Percentiles rank a stretch among this genome's conserved stretches.
Conservation (phyloP, 2,113 vertebrate species). For the Eptatretus burgeri region DNA sequence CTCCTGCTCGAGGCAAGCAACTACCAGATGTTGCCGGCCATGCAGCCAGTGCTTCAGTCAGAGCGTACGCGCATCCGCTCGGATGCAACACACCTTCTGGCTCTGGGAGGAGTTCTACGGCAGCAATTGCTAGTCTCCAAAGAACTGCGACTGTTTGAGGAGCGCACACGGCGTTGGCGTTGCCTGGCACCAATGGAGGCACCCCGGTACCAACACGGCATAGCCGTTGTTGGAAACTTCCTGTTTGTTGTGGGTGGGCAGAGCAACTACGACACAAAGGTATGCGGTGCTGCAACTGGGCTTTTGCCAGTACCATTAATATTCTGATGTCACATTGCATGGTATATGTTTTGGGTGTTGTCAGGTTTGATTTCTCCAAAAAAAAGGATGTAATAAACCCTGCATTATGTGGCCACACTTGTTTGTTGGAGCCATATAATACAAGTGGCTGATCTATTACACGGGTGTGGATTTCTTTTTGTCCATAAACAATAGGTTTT, state of each 20-base stretch:
- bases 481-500: too few species aligned
- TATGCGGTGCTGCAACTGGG: not conserved
- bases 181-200: slow-evolving; percentile 29
- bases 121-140: slow-evolving; percentile 35
- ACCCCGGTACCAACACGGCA: slow-evolving; percentile 31
- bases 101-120: slow-evolving; percentile 29
- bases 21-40: slow-evolving; percentile 38
- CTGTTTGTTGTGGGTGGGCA: slow-evolving; percentile 37
- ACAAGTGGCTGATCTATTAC: too few species aligned
- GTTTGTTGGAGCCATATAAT: too few species aligned
- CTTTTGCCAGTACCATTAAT: too few species aligned
- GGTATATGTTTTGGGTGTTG: too few species aligned
- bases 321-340: too few species aligned
- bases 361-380: too few species aligned
- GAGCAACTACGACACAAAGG: slow-evolving; percentile 34
- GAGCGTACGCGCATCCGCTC: slow-evolving; percentile 31
- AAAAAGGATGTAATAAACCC: too few species aligned
- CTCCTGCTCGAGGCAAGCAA: slow-evolving; percentile 37
- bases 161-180: slow-evolving; percentile 18
- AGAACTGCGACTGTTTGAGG: slow-evolving; percentile 26
- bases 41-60: slow-evolving; percentile 27
- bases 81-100: slow-evolving; percentile 22
- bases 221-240: slow-evolving; percentile 29
- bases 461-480: too few species aligned
- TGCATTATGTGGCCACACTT: too few species aligned